Conservation (phyloP, 2,888 invertebrate genomes). For the Stenoptilia bipunctidactyla region DNA sequence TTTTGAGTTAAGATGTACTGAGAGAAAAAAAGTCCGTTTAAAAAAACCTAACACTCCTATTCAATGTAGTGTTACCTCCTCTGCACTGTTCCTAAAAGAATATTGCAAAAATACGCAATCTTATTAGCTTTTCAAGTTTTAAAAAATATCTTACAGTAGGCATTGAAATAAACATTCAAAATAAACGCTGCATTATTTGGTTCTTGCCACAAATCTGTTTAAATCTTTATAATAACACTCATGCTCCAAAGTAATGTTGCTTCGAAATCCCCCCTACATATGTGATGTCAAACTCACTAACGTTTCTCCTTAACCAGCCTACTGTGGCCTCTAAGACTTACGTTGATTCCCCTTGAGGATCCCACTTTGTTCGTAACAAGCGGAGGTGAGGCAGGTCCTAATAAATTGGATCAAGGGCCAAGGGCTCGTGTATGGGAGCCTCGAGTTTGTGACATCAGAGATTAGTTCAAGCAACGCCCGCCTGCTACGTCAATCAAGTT, state of each 20-base stretch:
- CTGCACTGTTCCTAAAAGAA: too few relatives aligned
- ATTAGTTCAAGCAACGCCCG: conserved; percentile 36
- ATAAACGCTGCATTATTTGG: too few relatives aligned
- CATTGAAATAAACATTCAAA: too few relatives aligned
- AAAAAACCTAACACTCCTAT: too few relatives aligned
- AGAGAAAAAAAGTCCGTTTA: too few relatives aligned
- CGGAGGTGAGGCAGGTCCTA: conserved; percentile 18
- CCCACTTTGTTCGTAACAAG: conserved; percentile 5
- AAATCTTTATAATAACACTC: conserved; percentile 1
- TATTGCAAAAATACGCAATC: too few relatives aligned
- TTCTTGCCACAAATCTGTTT: too few relatives aligned
- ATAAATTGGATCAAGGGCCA: conserved; percentile 21
- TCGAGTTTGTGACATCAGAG: conserved; percentile 37
- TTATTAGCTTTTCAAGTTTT: too few relatives aligned
- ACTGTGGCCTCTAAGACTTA: conserved; percentile 2
- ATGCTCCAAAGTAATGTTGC: not conserved
- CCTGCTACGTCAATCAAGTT: conserved; percentile 41
- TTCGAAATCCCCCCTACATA: conserved; percentile 1
- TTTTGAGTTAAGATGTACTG: too few relatives aligned
- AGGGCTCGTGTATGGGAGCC: conserved; percentile 22
- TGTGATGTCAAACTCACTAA: conserved; percentile 6
- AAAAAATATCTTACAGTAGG: too few relatives aligned
- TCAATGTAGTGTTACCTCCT: too few relatives aligned
- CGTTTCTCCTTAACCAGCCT: conserved; percentile 4
- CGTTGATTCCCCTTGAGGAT: not conserved